Evolutionary conservation across 2,113 vertebrate species (phyloP).

Genomic region (Oryzias curvinotus): DNA sequence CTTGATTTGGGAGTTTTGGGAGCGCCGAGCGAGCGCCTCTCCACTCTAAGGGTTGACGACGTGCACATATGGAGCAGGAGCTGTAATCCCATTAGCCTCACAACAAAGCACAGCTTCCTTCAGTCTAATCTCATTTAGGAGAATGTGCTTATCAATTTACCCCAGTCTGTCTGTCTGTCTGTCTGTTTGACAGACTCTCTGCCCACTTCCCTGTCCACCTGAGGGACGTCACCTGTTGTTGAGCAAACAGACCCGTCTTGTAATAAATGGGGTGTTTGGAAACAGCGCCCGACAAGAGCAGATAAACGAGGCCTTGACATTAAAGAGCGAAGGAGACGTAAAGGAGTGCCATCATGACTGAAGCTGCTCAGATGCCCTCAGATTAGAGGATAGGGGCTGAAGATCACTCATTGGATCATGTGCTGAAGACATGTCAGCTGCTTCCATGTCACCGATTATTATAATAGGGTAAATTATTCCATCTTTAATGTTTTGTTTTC

Average conservation of each 20-base stretch:
- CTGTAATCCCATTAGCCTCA: constrained; percentile 40
- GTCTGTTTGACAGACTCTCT: background rate
- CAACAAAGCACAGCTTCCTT: constrained; percentile 1
- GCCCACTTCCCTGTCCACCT: constrained; percentile 33
- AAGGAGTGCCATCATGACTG: background rate
- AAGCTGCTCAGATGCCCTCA: background rate
- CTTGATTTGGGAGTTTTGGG: no score
- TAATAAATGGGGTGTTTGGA: constrained; percentile 20
- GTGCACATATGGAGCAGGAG: constrained; percentile 30
- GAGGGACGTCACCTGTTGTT: constrained; percentile 16
- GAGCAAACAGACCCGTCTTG: constrained; percentile 2
- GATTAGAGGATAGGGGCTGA: background rate
- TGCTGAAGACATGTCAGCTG: constrained; percentile 5
- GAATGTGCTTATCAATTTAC: constrained; percentile 37
- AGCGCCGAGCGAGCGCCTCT: background rate
- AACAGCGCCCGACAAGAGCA: constrained; percentile 7
- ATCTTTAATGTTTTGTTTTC: background rate
- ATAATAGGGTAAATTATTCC: background rate
- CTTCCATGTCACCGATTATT: background rate
- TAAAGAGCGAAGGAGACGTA: background rate
- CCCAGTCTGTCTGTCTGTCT: constrained; percentile 9
- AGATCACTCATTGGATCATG: constrained; percentile 1
- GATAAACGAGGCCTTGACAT: background rate
- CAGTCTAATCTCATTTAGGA: constrained; percentile 31
- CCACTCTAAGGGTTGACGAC: constrained; percentile 6